Evolutionary conservation across 2,113 vertebrate species (phyloP).

Genomic region (Sorex fumeus): DNA sequence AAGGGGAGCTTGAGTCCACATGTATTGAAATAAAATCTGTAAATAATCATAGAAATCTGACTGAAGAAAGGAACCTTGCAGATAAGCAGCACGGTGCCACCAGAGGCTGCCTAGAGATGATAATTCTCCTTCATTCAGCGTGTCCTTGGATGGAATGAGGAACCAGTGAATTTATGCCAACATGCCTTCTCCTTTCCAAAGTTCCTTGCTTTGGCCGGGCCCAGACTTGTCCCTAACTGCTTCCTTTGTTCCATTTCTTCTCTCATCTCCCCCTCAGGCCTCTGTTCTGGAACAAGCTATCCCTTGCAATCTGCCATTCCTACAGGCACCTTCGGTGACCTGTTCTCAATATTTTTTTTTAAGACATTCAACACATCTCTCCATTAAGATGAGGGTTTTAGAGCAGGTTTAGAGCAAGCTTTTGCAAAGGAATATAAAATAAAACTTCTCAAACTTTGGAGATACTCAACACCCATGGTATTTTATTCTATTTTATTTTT

Average conservation of each 20-base stretch:
- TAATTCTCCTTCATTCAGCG: not conserved
- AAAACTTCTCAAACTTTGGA: conserved; percentile 24
- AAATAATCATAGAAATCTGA: not conserved
- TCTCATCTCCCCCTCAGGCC: conserved; percentile 21
- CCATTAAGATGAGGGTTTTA: conserved; percentile 1
- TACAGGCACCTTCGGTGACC: conserved; percentile 25
- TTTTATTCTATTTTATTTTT: conserved; percentile 15
- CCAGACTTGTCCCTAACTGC: conserved; percentile 45
- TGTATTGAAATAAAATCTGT: not conserved
- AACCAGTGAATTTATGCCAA: not conserved
- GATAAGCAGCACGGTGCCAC: not conserved
- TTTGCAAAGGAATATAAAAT: conserved; percentile 56
- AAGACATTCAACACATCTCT: not conserved
- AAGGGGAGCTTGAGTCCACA: not conserved
- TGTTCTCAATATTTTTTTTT: conserved; percentile 3
- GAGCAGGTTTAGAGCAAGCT: not conserved
- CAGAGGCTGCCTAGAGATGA: not conserved
- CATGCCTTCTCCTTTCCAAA: not conserved
- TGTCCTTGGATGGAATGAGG: not conserved
- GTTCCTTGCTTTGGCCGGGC: conserved; percentile 36
- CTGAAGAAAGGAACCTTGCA: not conserved
- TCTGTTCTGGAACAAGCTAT: conserved; percentile 33
- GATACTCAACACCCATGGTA: not conserved
- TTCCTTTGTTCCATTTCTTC: conserved; percentile 54
- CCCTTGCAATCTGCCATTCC: conserved; percentile 16